Conservation (phyloP, 1,140 invertebrate species). For the Ooceraea biroi region DNA sequence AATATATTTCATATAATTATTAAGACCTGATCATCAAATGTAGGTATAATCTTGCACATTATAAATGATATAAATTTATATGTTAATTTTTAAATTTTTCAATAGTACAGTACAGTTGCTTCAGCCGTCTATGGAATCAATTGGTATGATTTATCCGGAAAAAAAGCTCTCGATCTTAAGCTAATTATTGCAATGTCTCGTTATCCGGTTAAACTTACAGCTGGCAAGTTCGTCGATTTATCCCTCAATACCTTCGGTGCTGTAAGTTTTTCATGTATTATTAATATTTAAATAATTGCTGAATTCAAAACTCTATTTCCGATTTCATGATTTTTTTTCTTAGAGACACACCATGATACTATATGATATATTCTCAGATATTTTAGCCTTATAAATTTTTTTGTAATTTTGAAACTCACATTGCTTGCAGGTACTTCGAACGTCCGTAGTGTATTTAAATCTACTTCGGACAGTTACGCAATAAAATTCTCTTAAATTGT, state of each 20-base stretch:
- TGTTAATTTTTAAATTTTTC: not conserved
- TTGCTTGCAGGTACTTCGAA: constrained; percentile 56
- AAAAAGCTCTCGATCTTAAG: constrained; percentile 32
- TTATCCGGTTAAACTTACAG: constrained; percentile 65
- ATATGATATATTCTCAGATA: not conserved
- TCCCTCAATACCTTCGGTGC: constrained; percentile 56
- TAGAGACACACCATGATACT: too few species aligned
- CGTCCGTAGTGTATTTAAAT: constrained; percentile 67
- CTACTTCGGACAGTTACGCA: constrained; percentile 56
- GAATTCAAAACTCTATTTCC: not conserved
- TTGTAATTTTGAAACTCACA: not conserved
- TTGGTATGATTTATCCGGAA: constrained; percentile 61
- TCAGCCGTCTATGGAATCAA: constrained; percentile 42
- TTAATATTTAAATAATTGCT: not conserved
- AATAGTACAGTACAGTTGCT: constrained; percentile 62
- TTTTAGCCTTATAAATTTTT: not conserved
- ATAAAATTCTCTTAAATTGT: constrained; percentile 32
- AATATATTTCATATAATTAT: constrained; percentile 34
- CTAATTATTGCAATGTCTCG: constrained; percentile 59
- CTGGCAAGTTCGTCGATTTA: constrained; percentile 66
- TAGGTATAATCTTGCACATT: not conserved
- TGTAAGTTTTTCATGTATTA: constrained; percentile 44
- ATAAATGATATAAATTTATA: not conserved
- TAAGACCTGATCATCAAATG: constrained; percentile 17
- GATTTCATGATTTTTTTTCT: not conserved